Evolutionary conservation across 64 coral and sea anemone genomes (phyloP), one percentile per base, ranked within the genome.

Genomic region (Trachythela sp.): DNA sequence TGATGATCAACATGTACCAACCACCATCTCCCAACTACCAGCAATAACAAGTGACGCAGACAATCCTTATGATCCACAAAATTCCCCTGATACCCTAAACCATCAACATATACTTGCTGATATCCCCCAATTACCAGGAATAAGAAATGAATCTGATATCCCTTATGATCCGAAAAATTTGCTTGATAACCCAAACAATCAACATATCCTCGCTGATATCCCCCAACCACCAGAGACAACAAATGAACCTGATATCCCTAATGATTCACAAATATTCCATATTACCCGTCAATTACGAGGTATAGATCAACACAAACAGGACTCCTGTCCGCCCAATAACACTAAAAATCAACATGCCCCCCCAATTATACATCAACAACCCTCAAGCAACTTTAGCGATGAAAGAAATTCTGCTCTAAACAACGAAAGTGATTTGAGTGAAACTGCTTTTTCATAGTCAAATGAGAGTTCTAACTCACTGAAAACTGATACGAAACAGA

Each of bases 261-360:
- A n/a, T n/a, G 56, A 64, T 64, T 64, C 56, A 9, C 75, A 80
- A 80, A 80, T 80, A 15, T 80, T 80, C 13, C 33, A 80, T 80
- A 80, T 10, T 38, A 39, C 37, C 9, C 75, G 20, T 80, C 31
- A 39, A 14, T 15, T 80, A 80, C 75, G 75, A 10, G 35, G 17
- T 29, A 80, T 35, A 80, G 9, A 80, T 36, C 8, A 80, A 35
- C 37, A 34, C 2, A 80, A 35, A 80, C 0, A 35, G 31, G 32
- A 80, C 8, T 13, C 75, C 0, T 35, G 2, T 35, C 13, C 13
- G 9, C 75, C 9, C 75, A 30, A 35, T 18, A 39, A 80, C 33
- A 20, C 9, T 29, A 8, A 35, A 15, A 39, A 80, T 36, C 4
- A 80, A 80, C 13, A 64, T 64, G 56, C 20, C 9, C 13, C 9